Percentiles rank a stretch among this genome's conserved stretches.
These are phyloP conservation scores for Ennomos quercinarius DNA, from an alignment of 2,888 invertebrate genomes.

Conservation along the genomic window DNA sequence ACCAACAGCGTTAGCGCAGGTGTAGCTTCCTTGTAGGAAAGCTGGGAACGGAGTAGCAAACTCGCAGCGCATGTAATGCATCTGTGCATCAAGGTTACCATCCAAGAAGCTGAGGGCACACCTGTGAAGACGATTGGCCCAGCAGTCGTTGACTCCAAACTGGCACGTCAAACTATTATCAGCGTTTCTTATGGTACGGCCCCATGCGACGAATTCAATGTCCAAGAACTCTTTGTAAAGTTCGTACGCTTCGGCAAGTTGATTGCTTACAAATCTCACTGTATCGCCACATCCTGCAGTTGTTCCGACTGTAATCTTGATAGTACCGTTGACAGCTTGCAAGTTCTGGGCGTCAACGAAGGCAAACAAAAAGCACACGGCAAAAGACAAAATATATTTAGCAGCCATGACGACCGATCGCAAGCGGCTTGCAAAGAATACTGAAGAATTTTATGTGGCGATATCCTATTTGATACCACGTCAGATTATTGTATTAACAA, in stretches of 20 bases:
- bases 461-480: slow-evolving; percentile 29
- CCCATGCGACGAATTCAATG: slow-evolving; percentile 77
- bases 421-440: slow-evolving; percentile 27
- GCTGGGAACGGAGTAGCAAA: slow-evolving; percentile 58
- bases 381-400: slow-evolving; percentile 33
- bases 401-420: slow-evolving; percentile 47
- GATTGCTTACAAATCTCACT: slow-evolving; percentile 58
- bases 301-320: slow-evolving; percentile 66
- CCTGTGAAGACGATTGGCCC: slow-evolving; percentile 74
- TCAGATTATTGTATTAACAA: slow-evolving; percentile 14
- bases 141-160: slow-evolving; percentile 66
- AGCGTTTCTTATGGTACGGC: slow-evolving; percentile 56
- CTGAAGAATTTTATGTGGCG: slow-evolving; percentile 30
- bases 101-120: slow-evolving; percentile 64
- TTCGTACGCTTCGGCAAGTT: slow-evolving; percentile 56
- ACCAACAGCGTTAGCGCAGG: slow-evolving; percentile 62
- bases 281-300: slow-evolving; percentile 71
- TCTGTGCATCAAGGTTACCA: slow-evolving; percentile 60
- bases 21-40: slow-evolving; percentile 54
- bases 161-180: slow-evolving; percentile 62
- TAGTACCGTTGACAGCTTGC: slow-evolving; percentile 61
- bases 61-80: slow-evolving; percentile 74
- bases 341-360: slow-evolving; percentile 41
- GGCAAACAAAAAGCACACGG: slow-evolving; percentile 38
- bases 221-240: slow-evolving; percentile 64